phyloP scores from a whole-genome alignment of 2,797 vertebrate species.

The Propithecus perrieri region DNA sequence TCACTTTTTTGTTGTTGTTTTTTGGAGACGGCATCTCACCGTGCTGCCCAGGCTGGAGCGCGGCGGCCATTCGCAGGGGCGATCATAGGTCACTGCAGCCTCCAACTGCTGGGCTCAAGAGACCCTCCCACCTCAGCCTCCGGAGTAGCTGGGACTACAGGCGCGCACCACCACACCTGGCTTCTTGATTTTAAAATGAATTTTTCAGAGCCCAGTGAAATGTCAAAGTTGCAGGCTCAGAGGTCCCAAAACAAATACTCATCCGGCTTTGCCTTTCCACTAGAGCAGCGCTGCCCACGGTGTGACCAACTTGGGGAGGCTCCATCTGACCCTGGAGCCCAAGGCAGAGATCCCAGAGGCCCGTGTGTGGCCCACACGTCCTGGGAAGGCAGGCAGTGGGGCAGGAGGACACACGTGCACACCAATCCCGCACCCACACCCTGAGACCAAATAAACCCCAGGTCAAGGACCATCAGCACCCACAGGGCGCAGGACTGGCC shows the following conservation, averaged over 20 bases:
- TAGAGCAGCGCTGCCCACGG: background rate
- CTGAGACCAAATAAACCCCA: rapidly evolving
- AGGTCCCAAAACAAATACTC: background rate
- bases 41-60: background rate
- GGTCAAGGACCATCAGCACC: background rate
- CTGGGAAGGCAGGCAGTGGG: background rate
- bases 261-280: background rate
- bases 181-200: background rate
- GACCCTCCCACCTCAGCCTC: background rate
- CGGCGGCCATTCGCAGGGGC: background rate
- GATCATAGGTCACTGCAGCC: background rate
- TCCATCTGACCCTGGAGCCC: too few relatives aligned
- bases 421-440: background rate
- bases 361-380: rapidly evolving
- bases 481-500: background rate
- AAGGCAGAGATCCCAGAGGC: background rate
- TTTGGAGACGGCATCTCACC: background rate
- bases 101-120: background rate
- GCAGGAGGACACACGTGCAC: background rate
- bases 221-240: background rate
- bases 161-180: background rate
- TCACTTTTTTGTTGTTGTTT: background rate
- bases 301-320: too few relatives aligned
- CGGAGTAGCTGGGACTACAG: background rate
- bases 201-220: background rate